phyloP scores from a whole-genome alignment of 2,888 invertebrate species.

The Mesorhabditis sp. region DNA sequence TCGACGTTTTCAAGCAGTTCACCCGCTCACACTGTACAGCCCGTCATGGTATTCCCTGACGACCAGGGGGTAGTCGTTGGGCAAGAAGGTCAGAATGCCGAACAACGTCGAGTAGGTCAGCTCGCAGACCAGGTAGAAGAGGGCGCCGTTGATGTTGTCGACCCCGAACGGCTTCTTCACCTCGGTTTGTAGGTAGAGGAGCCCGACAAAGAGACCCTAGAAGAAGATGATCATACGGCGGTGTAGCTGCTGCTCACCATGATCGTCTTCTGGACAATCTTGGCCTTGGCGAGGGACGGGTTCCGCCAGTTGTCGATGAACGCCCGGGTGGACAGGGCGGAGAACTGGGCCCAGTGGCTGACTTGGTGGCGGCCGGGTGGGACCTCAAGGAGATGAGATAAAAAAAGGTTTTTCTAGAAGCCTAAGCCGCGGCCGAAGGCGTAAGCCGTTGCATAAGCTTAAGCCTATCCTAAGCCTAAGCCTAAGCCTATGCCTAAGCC shows the following conservation, averaged over 20 bases:
- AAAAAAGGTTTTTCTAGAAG: no score
- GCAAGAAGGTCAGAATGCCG: constrained; percentile 84
- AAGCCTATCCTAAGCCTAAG: no score
- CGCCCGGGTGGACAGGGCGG: constrained; percentile 32
- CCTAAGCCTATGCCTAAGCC: no score
- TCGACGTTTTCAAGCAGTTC: background rate
- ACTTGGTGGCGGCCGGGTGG: background rate
- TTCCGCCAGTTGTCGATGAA: constrained; percentile 48
- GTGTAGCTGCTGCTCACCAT: constrained; percentile 19
- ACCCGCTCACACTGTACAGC: constrained; percentile 14
- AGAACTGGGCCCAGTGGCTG: constrained; percentile 11
- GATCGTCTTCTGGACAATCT: constrained; percentile 45
- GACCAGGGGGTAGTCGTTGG: constrained; percentile 81
- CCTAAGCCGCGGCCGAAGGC: no score
- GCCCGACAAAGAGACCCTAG: constrained; percentile 69
- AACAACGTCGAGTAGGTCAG: constrained; percentile 78
- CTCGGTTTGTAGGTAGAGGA: constrained; percentile 69
- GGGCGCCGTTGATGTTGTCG: constrained; percentile 86
- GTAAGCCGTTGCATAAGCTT: no score
- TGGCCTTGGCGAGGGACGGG: constrained; percentile 40
- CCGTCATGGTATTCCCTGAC: constrained; percentile 85
- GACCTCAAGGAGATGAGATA: background rate
- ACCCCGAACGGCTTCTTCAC: constrained; percentile 67
- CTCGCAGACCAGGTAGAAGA: constrained; percentile 74
- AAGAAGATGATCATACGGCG: background rate